A percentile compares a stretch with the other conserved stretches of the same genome.
Evolutionary conservation across 1,140 invertebrate genomes (phyloP).

Genomic region (Neodiprion pinetum): DNA sequence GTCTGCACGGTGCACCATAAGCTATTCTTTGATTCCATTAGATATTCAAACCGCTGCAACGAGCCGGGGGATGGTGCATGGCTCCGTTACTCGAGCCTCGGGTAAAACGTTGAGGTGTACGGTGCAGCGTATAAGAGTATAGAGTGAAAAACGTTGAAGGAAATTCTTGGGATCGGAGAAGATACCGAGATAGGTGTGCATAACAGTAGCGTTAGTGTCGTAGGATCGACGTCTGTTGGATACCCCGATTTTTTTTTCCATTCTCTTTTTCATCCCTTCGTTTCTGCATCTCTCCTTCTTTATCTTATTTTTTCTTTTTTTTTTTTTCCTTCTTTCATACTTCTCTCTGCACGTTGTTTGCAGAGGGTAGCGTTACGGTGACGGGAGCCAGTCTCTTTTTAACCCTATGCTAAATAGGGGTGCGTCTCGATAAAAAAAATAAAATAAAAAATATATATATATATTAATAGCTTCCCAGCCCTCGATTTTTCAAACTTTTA

Average conservation of each 20-base stretch:
- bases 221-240: not conserved
- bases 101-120: too few relatives aligned
- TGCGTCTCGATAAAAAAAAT: conserved; percentile 34
- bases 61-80: too few relatives aligned
- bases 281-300: conserved; percentile 32
- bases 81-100: too few relatives aligned
- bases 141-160: not conserved
- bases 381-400: conserved; percentile 31
- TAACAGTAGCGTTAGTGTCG: not conserved
- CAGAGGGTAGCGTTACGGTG: conserved; percentile 42
- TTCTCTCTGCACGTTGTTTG: conserved; percentile 41
- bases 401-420: conserved; percentile 57
- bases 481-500: conserved; percentile 42
- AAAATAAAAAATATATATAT: conserved; percentile 30
- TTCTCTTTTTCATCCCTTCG: not conserved
- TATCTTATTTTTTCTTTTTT: too few relatives aligned
- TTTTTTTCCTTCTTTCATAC: not conserved
- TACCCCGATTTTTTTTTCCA: not conserved
- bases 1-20: too few relatives aligned
- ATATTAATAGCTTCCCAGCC: conserved; percentile 59
- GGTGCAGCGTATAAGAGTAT: too few relatives aligned
- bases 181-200: not conserved
- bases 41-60: too few relatives aligned
- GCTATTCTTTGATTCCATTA: too few relatives aligned
- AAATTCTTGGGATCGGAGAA: not conserved